Base-by-base conservation (phyloP, 2,113 vertebrate genomes). In the Zingel zingel region DNA sequence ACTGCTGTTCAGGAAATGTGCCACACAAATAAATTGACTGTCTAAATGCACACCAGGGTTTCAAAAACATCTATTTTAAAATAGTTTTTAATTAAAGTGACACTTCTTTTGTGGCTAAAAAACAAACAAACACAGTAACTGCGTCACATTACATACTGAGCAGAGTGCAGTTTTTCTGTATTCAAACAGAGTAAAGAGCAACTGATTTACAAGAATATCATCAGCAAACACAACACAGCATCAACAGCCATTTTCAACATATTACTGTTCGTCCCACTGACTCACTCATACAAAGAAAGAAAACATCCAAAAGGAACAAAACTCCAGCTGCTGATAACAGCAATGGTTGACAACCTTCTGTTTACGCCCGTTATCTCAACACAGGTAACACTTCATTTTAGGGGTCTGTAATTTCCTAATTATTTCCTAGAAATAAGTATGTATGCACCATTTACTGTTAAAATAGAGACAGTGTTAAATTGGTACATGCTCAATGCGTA, bases 21-120 rank as follows among this genome's bases (percentile, higher is more conserved):
- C 39, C 9, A 43, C 39, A 43, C 39, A 73, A 58, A 77, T 51
- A 65, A 73, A 30, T 14, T 14, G 21, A 16, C 50, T 23, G n/a
- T 74, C 1, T 53, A 54, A 43, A 62, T 13, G 30, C 18, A 63
- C 51, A 65, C 18, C 51, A 67, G 21, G 8, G 5, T 50, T 56
- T 56, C 3, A 56, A 57, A 54, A 58, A 5, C 36, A 6, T 43
- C 48, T 56, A 59, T 39, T 89, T 39, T 73, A 50, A 77, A 77
- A 65, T 43, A 69, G 30, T 67, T 84, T 88, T 90, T 92, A 90
- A 90, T 91, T 81, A 78, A 92, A 87, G 86, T 93, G 89, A 91
- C 48, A 85, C 47, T 63, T 81, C 59, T 86, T 53, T 67, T 51
- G 57, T 82, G 33, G 62, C 85, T 86, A 86, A 72, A 82, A 72